Evolutionary conservation across 2,888 invertebrate species (phyloP).

Genomic region (Oxyscelio sp.): DNA sequence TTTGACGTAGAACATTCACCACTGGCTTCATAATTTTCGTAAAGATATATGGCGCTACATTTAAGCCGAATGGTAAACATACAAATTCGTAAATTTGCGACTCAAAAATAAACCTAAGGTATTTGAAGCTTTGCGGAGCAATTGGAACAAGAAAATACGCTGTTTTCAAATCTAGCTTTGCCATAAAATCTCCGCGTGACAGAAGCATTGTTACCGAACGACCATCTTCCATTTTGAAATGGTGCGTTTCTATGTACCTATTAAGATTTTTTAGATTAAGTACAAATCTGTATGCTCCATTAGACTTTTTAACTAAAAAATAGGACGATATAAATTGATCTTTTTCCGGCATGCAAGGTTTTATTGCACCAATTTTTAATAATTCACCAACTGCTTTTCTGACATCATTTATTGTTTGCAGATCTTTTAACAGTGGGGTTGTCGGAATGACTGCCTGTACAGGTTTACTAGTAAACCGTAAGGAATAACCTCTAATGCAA

Average conservation of each 20-base stretch:
- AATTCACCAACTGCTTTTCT: slow-evolving; percentile 20
- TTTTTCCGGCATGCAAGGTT: not conserved
- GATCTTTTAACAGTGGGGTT: not conserved
- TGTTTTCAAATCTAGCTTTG: slow-evolving; percentile 38
- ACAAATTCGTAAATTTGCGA: slow-evolving; percentile 33
- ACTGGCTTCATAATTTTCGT: slow-evolving; percentile 51
- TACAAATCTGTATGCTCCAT: slow-evolving; percentile 36
- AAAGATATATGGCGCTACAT: slow-evolving; percentile 41
- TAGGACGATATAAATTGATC: slow-evolving; percentile 36
- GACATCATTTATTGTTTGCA: not conserved
- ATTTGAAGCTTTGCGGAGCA: slow-evolving; percentile 21
- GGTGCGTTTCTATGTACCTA: slow-evolving; percentile 17
- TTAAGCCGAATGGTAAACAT: slow-evolving; percentile 44
- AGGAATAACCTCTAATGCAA: not conserved
- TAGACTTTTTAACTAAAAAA: no score
- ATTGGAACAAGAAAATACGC: slow-evolving; percentile 45
- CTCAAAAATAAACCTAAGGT: slow-evolving; percentile 40
- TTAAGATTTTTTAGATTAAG: slow-evolving; percentile 45
- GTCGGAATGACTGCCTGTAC: not conserved
- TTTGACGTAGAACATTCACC: slow-evolving; percentile 7
- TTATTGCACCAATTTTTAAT: slow-evolving; percentile 12
- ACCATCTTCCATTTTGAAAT: no score
- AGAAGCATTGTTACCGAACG: slow-evolving; percentile 15
- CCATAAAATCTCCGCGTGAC: slow-evolving; percentile 14
- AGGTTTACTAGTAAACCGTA: not conserved